A percentile compares a stretch with the other conserved stretches of the same genome.
Conservation (phyloP, 2,888 invertebrate species). For the Drosophila histrio region DNA sequence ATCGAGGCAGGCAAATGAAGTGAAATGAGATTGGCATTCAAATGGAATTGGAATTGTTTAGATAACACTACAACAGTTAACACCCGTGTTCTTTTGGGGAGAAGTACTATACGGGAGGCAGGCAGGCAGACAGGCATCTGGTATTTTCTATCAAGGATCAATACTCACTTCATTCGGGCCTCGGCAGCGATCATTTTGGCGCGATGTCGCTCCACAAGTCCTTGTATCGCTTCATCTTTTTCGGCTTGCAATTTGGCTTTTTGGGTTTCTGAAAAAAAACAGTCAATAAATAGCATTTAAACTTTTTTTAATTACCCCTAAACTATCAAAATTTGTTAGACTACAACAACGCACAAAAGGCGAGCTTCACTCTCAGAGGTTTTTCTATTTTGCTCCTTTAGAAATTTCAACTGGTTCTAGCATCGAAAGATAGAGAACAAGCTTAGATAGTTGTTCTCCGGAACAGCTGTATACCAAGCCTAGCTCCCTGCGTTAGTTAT, state of each 20-base stretch:
- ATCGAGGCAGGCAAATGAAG: constrained; percentile 27
- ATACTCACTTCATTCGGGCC: constrained; percentile 85
- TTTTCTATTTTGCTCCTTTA: no score
- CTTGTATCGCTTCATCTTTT: constrained; percentile 86
- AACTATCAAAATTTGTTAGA: no score
- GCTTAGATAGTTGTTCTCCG: no score
- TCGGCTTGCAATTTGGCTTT: constrained; percentile 86
- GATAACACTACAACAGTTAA: constrained; percentile 21
- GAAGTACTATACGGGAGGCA: background rate
- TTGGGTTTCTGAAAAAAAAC: constrained; percentile 78
- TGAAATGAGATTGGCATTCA: constrained; percentile 15
- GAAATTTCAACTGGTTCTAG: no score
- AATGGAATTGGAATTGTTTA: background rate
- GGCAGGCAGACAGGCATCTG: background rate
- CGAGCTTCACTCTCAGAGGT: no score
- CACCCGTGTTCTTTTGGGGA: background rate
- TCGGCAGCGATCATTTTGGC: constrained; percentile 82
- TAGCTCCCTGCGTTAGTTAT: no score
- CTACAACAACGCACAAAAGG: no score
- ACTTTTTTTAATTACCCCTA: no score
- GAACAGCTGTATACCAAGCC: no score
- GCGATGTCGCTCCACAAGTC: constrained; percentile 86
- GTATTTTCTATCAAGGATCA: background rate
- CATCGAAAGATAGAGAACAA: no score
- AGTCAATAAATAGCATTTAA: no score